Evolutionary conservation across 2,888 invertebrate species (phyloP).

Genomic region (Gibbula magus): DNA sequence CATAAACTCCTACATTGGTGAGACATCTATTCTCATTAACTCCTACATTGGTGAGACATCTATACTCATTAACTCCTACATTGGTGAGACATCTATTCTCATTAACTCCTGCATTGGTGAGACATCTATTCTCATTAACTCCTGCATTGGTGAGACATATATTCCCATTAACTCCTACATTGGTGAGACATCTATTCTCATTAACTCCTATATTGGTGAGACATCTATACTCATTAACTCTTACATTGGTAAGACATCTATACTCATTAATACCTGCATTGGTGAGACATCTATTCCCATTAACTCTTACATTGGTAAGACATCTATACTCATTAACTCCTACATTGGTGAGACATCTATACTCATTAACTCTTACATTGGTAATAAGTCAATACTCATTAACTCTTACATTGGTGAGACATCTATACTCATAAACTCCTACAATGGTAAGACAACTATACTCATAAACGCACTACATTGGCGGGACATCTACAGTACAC

Average conservation of each 20-base stretch:
- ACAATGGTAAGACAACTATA: slow-evolving; percentile 40
- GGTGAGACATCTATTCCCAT: slow-evolving; percentile 31
- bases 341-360: slow-evolving; percentile 42
- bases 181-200: slow-evolving; percentile 31
- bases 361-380: too few species aligned
- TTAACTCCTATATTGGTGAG: slow-evolving; percentile 48
- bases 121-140: not conserved
- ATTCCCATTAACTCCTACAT: slow-evolving; percentile 32
- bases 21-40: not conserved
- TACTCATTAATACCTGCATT: slow-evolving; percentile 31
- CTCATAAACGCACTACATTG: too few species aligned
- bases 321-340: not conserved
- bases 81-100: slow-evolving; percentile 38
- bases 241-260: slow-evolving; percentile 45
- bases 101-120: slow-evolving; percentile 46
- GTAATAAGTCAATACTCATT: too few species aligned
- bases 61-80: slow-evolving; percentile 1
- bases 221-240: not conserved
- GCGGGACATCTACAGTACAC: too few species aligned
- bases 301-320: slow-evolving; percentile 46
- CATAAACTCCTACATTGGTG: slow-evolving; percentile 46
- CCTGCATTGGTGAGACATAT: slow-evolving; percentile 43
- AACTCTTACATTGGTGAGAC: slow-evolving; percentile 51
- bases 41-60: slow-evolving; percentile 44
- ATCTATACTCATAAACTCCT: too few species aligned